These are phyloP conservation scores for Neogale vison DNA, from an alignment of 2,113 vertebrate genomes.

Conservation along the genomic window DNA sequence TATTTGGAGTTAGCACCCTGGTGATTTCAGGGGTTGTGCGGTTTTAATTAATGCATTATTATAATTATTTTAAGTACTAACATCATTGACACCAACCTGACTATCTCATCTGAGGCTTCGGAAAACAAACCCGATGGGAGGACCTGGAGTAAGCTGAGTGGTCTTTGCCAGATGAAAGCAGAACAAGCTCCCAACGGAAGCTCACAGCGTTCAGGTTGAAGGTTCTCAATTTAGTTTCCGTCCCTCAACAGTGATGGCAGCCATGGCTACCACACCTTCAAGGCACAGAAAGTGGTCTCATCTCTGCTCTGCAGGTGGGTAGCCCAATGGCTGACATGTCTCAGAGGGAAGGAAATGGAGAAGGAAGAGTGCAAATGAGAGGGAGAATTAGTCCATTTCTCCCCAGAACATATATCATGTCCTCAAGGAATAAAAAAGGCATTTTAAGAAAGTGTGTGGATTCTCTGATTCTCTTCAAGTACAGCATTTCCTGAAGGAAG, in stretches of 20 bases:
- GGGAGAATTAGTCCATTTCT: background rate
- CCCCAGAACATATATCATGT: background rate
- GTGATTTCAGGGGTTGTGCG: background rate
- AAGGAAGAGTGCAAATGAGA: background rate
- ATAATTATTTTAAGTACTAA: background rate
- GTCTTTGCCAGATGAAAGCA: background rate
- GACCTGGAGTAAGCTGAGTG: background rate
- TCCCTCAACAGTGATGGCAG: background rate
- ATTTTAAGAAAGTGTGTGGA: background rate
- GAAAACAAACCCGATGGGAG: background rate
- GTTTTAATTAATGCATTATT: conserved; percentile 52
- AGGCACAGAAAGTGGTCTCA: background rate
- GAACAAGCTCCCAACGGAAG: background rate
- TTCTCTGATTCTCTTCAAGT: background rate
- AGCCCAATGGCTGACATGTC: background rate
- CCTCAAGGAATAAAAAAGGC: background rate
- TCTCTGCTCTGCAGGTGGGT: conserved; percentile 4
- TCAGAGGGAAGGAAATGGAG: background rate
- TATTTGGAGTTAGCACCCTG: background rate
- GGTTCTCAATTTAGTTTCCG: background rate
- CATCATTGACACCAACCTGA: background rate
- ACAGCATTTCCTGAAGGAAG: conserved; percentile 3
- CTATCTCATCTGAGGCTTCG: background rate
- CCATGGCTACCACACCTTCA: background rate
- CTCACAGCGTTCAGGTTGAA: accelerated